These are phyloP conservation scores for Tribolium freemani DNA, from an alignment of 2,888 invertebrate species.

Conservation along the genomic window DNA sequence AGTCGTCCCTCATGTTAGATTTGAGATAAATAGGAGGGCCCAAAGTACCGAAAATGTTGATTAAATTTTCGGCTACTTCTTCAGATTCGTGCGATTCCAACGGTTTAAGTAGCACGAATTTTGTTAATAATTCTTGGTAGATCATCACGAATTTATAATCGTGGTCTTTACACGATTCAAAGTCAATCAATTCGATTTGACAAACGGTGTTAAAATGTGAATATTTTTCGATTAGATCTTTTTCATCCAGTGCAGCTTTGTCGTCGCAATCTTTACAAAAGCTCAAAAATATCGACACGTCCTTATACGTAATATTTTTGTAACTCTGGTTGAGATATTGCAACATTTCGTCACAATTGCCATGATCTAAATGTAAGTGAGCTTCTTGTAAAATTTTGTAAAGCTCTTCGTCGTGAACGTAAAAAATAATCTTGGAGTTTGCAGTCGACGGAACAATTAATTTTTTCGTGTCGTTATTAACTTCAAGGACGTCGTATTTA, in stretches of 20 bases:
- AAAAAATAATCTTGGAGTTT: not conserved
- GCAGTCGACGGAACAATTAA: not conserved
- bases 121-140: not conserved
- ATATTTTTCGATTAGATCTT: not conserved
- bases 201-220: not conserved
- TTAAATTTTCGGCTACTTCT: not conserved
- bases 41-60: not conserved
- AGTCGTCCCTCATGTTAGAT: not conserved
- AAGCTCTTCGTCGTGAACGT: conserved; percentile 6
- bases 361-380: not conserved
- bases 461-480: not conserved
- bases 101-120: not conserved
- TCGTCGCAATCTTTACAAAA: not conserved
- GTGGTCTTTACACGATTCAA: not conserved
- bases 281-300: not conserved
- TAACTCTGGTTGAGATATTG: not conserved
- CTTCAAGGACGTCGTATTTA: not conserved
- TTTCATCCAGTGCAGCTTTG: not conserved
- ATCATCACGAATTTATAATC: not conserved
- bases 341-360: not conserved
- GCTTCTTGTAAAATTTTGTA: not conserved
- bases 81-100: not conserved
- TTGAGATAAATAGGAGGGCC: not conserved
- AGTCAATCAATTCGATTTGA: not conserved
- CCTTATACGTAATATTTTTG: conserved; percentile 2